phyloP scores from a whole-genome alignment of 2,888 invertebrate species.

The Trichogramma evanescens region DNA sequence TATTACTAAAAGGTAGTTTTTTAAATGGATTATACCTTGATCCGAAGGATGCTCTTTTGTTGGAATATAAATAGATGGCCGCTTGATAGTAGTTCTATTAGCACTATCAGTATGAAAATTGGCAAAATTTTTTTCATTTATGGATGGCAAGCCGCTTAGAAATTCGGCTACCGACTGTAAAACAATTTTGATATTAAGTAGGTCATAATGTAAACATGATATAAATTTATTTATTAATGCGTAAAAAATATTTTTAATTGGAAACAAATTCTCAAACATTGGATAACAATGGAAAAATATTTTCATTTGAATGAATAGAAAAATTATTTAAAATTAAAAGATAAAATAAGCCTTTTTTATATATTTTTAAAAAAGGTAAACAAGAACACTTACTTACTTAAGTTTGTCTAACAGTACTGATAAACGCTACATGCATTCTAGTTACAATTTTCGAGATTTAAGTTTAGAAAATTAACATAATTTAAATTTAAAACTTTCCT shows the following conservation, averaged over 20 bases:
- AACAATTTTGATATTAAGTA: constrained; percentile 18
- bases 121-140: constrained; percentile 85
- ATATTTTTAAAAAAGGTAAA: neutral
- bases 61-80: constrained; percentile 85
- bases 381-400: neutral
- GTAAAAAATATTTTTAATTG: too few relatives aligned
- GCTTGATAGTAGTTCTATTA: constrained; percentile 72
- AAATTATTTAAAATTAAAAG: neutral
- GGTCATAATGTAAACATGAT: too few relatives aligned
- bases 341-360: too few relatives aligned
- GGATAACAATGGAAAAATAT: neutral
- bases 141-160: constrained; percentile 83
- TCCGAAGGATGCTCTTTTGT: constrained; percentile 89
- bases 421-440: too few relatives aligned
- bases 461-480: neutral
- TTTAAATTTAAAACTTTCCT: neutral
- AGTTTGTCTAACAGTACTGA: neutral
- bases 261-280: too few relatives aligned
- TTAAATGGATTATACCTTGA: constrained; percentile 59
- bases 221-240: too few relatives aligned
- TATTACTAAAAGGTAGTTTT: neutral
- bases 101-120: constrained; percentile 82
- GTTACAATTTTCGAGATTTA: neutral
- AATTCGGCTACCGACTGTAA: constrained; percentile 82
- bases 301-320: neutral